Conservation (phyloP, 1,140 invertebrate genomes). For the Lineus longissimus region DNA sequence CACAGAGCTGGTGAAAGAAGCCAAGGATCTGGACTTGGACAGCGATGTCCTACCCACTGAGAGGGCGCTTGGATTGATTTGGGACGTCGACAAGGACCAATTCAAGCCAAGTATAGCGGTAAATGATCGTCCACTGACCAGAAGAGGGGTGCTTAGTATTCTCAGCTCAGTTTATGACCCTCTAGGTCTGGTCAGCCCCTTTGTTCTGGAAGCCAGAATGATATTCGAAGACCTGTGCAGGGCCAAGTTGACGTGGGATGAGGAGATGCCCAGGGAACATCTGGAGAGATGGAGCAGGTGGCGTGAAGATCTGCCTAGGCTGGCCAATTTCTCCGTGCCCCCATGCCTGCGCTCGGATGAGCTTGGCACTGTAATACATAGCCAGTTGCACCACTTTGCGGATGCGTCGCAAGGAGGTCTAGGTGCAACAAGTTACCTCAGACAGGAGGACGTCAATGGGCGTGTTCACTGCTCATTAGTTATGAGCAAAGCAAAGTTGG, state of each 20-base stretch:
- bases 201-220: slow-evolving; percentile 9
- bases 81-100: slow-evolving; percentile 8
- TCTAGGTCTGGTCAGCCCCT: slow-evolving; percentile 15
- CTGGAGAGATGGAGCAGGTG: neutral
- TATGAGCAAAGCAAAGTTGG: slow-evolving; percentile 10
- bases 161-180: slow-evolving; percentile 18
- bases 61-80: slow-evolving; percentile 7
- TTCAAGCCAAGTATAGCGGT: neutral
- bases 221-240: slow-evolving; percentile 17
- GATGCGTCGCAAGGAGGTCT: slow-evolving; percentile 13
- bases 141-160: slow-evolving; percentile 10
- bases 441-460: neutral
- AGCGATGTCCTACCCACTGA: neutral
- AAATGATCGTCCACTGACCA: neutral
- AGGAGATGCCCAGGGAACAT: neutral
- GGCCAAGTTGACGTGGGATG: slow-evolving; percentile 16
- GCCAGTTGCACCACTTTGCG: slow-evolving; percentile 13
- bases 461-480: slow-evolving; percentile 11
- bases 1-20: neutral
- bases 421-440: slow-evolving; percentile 9
- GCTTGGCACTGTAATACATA: neutral
- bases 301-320: slow-evolving; percentile 5
- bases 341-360: slow-evolving; percentile 4
- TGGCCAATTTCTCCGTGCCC: neutral
- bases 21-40: neutral